A percentile compares a stretch with the other conserved stretches of the same genome.
phyloP scores from a whole-genome alignment of 2,113 vertebrate species.

The Ptyas mucosa region DNA sequence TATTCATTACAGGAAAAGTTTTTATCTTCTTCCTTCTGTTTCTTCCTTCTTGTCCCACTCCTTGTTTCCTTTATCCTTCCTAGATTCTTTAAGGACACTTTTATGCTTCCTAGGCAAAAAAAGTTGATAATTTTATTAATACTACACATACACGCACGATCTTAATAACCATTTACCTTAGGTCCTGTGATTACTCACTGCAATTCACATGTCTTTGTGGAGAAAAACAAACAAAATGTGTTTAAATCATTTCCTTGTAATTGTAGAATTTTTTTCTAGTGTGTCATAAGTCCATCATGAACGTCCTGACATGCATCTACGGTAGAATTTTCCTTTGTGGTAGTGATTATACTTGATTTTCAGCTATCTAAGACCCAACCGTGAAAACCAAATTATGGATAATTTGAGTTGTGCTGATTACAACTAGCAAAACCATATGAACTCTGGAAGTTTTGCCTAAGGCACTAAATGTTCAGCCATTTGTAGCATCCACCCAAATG shows the following conservation, averaged over 20 bases:
- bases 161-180: slow-evolving; percentile 49
- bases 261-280: slow-evolving; percentile 50
- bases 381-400: slow-evolving; percentile 70
- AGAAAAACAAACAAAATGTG: slow-evolving; percentile 44
- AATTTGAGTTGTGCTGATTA: slow-evolving; percentile 69
- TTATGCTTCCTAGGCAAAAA: not conserved
- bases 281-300: slow-evolving; percentile 37
- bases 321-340: slow-evolving; percentile 58
- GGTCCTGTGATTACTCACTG: slow-evolving; percentile 57
- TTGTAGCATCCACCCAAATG: slow-evolving; percentile 65
- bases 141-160: slow-evolving; percentile 34
- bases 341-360: slow-evolving; percentile 69
- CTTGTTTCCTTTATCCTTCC: not conserved
- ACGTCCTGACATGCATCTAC: slow-evolving; percentile 55
- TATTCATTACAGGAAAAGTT: not conserved
- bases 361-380: slow-evolving; percentile 64
- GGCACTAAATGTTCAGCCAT: slow-evolving; percentile 63
- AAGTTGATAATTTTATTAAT: slow-evolving; percentile 22
- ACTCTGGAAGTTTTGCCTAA: slow-evolving; percentile 62
- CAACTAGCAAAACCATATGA: slow-evolving; percentile 67
- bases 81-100: slow-evolving; percentile 2
- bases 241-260: slow-evolving; percentile 55
- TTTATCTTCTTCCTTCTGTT: not conserved
- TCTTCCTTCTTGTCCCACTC: no score
- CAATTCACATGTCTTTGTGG: slow-evolving; percentile 50